Evolutionary conservation across 2,797 vertebrate genomes (phyloP), one percentile per base, ranked within the genome.

Genomic region (Squalus acanthias): DNA sequence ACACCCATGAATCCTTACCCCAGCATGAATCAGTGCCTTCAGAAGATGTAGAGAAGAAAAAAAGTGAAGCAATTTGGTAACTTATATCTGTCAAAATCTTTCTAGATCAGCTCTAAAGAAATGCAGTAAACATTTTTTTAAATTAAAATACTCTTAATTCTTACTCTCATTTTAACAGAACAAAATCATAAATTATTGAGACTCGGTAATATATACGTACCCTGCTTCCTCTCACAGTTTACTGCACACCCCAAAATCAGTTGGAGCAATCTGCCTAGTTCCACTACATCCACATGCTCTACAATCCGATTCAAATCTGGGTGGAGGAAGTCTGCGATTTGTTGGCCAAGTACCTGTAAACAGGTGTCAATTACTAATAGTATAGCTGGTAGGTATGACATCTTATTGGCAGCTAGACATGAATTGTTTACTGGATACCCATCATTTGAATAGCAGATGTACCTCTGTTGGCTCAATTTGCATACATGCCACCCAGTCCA

Each of bases 211-310:
- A 46, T 29, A 26, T 50, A 95, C 60, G 0, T 97, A 99, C 99
- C 99, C 98, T 99, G 99, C 97, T 99, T 99, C 97, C 97, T 98
- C 96, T 99, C 99, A 98, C 99, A 99, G 97, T 98, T 99, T 96
- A 99, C 98, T 0, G 99, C 99, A 97, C 99, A 99, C 39, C 99
- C 99, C 97, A 99, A 97, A 97, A 99, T 98, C 60, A 99, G 99
- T 97, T 99, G 99, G 96, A 99, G 98, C 96, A 99, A 97, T 96
- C 99, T 98, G 67, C 99, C 99, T 96, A 99, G 97, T 96, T 99
- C 98, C 92, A 98, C 97, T 0, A 98, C 97, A 97, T 99, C 98
- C 0, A 98, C 98, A 67, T 98, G 98, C 97, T 99, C 99, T 1
- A 98, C 99, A 96, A 99, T 98, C 96, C 82, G 97, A 79, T 97